Evolutionary conservation across 2,113 vertebrate genomes (phyloP).

Genomic region (Hydrochoerus hydrochaeris): DNA sequence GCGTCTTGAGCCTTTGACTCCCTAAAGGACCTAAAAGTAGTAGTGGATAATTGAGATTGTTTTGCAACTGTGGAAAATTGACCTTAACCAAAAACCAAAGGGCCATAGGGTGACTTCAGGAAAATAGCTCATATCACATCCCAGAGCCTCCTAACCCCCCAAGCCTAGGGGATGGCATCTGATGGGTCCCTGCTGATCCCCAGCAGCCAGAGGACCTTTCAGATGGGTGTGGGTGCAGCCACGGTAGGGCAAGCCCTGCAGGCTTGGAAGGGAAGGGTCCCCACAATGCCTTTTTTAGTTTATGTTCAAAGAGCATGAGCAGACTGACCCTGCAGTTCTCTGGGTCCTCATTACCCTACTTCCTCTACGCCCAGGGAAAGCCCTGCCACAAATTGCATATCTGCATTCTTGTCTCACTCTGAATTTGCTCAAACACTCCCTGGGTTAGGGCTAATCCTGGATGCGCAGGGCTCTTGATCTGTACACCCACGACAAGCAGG

Average conservation of each 20-base stretch:
- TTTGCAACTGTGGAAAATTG: not conserved
- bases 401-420: conserved; percentile 36
- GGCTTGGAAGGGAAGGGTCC: conserved; percentile 60
- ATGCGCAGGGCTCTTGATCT: conserved; percentile 9
- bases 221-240: conserved; percentile 44
- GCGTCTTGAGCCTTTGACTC: not conserved
- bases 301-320: conserved; percentile 48
- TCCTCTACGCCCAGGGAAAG: conserved; percentile 67
- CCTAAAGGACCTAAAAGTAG: not conserved
- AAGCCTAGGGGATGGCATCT: not conserved
- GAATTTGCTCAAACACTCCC: conserved; percentile 37
- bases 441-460: not conserved
- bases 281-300: conserved; percentile 76
- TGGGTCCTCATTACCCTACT: conserved; percentile 49
- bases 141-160: not conserved
- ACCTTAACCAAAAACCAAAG: not conserved
- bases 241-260: conserved; percentile 20
- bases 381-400: conserved; percentile 79
- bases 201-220: not conserved
- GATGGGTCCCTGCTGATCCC: not conserved
- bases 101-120: not conserved
- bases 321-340: conserved; percentile 34
- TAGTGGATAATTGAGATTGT: not conserved
- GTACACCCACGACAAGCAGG: conserved; percentile 51
- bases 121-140: not conserved